A percentile compares a stretch with the other conserved stretches of the same genome.
Evolutionary conservation across 30 jellyfish, hydroid and myxozoan species (phyloP).

Genomic region (Rhopilema esculentum): DNA sequence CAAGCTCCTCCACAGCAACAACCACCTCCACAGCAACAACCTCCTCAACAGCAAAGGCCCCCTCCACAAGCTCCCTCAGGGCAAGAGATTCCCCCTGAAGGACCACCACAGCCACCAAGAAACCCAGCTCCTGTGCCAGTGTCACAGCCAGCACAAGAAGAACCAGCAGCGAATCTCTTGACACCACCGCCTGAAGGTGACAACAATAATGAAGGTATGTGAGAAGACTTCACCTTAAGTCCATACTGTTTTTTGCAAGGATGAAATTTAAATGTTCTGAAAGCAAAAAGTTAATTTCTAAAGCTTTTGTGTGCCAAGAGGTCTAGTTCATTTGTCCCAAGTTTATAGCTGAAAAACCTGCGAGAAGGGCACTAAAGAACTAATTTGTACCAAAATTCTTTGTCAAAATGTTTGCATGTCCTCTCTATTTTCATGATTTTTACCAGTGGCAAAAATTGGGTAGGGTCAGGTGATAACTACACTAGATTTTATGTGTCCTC

Average conservation of each 20-base stretch:
- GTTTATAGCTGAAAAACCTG: no score
- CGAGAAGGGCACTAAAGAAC: no score
- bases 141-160: conserved; percentile 7
- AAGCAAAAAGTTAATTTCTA: no score
- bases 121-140: not conserved
- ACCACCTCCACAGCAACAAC: conserved; percentile 61
- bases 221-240: not conserved
- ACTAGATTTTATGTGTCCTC: no score
- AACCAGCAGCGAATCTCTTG: conserved; percentile 5
- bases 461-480: no score
- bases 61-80: conserved; percentile 26
- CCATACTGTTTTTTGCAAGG: not conserved
- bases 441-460: no score
- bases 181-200: not conserved
- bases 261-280: no score
- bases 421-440: not conserved
- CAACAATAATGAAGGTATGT: not conserved
- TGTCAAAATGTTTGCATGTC: not conserved
- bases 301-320: no score
- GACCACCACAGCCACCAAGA: conserved; percentile 35
- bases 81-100: conserved; percentile 5
- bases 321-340: no score
- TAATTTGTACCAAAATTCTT: no score
- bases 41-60: conserved; percentile 40
- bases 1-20: conserved; percentile 53